Base-by-base conservation (phyloP, 2,888 invertebrate species). In the Andrena fulva region DNA sequence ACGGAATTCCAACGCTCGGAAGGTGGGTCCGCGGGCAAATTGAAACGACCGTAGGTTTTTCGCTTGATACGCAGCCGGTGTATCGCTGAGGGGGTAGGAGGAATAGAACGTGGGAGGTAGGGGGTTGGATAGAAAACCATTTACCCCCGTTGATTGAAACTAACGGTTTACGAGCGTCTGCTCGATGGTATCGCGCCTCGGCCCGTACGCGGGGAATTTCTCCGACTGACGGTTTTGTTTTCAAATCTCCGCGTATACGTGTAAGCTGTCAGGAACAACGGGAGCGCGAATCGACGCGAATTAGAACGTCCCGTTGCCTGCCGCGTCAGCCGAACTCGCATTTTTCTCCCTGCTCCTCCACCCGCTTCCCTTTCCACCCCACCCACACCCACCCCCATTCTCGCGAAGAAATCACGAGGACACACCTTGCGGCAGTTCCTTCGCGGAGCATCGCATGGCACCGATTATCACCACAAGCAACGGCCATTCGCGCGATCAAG, bases 191-290 rank as follows among this genome's bases (percentile, higher is more conserved):
- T 85, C 82, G 85, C 69, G 77, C 67, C 67, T 71, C 56, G 60
- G 50, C 42, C 62, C 67, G 77, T 74, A 75, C 79, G 79, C 64
- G 63, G 73, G 74, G 80, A 82, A 80, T 80, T 87, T 79, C 85
- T 80, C 74, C 78, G 78, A 70, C 70, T 64, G 75, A 83, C 76
- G 87, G 77, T 84, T 87, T 87, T 82, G 84, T 86, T 87, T 87
- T 82, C 62, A 80, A 82, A 86, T 84, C 84, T 79, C 80, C 84
- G 73, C 80, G 67, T 76, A 77, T 85, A 86, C 84, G 76, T 81
- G 87, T 85, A 82, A 86, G 77, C 83, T 87, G 87, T 87, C 87
- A 88, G 76, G 62, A 82, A 80, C 87, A 87, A 81, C 68, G 77
- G 73, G 56, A 68, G 62, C 59, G 73, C 66, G 83, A 67, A 86